Conservation (phyloP, 2,888 invertebrate genomes). For the Alviniconcha strummeri region DNA sequence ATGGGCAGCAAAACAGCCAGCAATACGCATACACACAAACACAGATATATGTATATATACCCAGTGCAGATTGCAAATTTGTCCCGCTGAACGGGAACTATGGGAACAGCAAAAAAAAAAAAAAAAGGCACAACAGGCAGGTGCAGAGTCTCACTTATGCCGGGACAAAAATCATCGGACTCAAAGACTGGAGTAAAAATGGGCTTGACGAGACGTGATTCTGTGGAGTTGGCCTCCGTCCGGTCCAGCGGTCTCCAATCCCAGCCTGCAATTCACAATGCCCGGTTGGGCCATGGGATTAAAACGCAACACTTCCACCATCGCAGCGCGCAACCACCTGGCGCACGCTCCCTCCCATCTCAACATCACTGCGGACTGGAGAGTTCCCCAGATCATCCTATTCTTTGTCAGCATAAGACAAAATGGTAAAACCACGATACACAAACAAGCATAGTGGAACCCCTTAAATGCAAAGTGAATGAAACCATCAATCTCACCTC, state of each 20-base stretch:
- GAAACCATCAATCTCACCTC: no score
- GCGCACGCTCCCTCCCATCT: no score
- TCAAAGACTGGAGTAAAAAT: slow-evolving; percentile 61
- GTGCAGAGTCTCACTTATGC: slow-evolving; percentile 61
- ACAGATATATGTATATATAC: background rate
- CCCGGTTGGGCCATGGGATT: slow-evolving; percentile 9
- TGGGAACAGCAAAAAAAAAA: background rate
- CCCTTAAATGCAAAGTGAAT: no score
- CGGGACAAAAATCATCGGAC: slow-evolving; percentile 65
- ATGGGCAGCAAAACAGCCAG: background rate
- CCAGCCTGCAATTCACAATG: slow-evolving; percentile 56
- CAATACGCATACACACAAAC: background rate
- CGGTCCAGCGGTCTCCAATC: slow-evolving; percentile 65
- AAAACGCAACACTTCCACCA: slow-evolving; percentile 17
- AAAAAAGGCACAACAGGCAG: slow-evolving; percentile 16
- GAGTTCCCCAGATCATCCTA: no score
- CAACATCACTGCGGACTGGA: no score
- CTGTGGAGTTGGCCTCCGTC: slow-evolving; percentile 46
- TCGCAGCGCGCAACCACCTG: no score
- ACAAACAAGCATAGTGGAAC: no score
- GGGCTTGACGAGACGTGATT: slow-evolving; percentile 63
- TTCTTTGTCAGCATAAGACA: no score
- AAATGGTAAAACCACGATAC: no score
- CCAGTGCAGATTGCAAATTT: background rate
- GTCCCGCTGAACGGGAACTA: background rate